phyloP scores from a whole-genome alignment of 2,888 invertebrate species.

The Drosophila aldrichi region DNA sequence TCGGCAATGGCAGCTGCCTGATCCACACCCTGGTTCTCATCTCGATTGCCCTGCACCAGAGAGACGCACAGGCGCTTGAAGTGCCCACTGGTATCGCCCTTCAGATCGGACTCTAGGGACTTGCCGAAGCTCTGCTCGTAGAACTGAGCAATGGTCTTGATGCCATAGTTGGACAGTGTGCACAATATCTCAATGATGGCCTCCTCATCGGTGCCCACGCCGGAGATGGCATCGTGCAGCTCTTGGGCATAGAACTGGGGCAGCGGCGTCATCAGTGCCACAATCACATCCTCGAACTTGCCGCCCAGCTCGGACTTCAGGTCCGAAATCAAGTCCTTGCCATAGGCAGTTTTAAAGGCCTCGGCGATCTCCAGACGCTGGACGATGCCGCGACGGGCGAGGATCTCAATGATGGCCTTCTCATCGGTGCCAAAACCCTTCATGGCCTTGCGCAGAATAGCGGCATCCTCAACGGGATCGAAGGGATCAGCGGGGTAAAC shows the following conservation, averaged over 20 bases:
- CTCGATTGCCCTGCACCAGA: constrained; percentile 94
- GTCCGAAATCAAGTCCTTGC: constrained; percentile 93
- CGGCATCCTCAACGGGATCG: constrained; percentile 94
- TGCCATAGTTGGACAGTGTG: constrained; percentile 95
- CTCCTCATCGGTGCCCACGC: constrained; percentile 95
- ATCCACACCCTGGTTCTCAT: constrained; percentile 94
- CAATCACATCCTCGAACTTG: constrained; percentile 94
- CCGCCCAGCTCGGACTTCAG: constrained; percentile 95
- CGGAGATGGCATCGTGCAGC: constrained; percentile 93
- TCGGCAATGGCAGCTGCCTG: constrained; percentile 92
- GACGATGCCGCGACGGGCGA: constrained; percentile 94
- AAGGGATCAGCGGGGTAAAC: constrained; percentile 95
- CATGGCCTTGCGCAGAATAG: constrained; percentile 94
- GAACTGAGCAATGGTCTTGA: constrained; percentile 93
- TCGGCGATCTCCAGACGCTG: constrained; percentile 96
- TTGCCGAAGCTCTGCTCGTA: constrained; percentile 94
- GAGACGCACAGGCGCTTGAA: constrained; percentile 96
- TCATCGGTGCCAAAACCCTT: constrained; percentile 97
- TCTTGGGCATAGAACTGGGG: constrained; percentile 96
- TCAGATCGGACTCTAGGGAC: constrained; percentile 93
- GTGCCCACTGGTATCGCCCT: constrained; percentile 97
- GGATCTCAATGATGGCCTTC: constrained; percentile 94
- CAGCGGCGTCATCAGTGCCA: constrained; percentile 95
- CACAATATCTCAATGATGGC: constrained; percentile 97
- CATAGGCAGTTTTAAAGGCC: constrained; percentile 96